A percentile compares a stretch with the other conserved stretches of the same genome.
These are phyloP conservation scores for Candidula unifasciata DNA, from an alignment of 2,888 invertebrate species.

Conservation along the genomic window DNA sequence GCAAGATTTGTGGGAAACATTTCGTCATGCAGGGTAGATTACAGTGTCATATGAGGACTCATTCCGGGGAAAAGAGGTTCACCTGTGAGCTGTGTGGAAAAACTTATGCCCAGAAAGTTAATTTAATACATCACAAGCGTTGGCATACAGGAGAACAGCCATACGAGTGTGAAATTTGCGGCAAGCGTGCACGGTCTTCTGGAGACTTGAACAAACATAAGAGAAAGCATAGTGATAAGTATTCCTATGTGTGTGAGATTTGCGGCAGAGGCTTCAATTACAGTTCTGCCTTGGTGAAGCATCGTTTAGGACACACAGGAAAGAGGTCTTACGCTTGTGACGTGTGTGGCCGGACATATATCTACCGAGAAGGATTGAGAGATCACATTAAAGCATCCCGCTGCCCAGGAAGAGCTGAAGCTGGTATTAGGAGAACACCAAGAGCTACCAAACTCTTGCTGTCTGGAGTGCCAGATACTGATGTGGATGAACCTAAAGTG, in stretches of 20 bases:
- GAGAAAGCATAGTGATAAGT: constrained; percentile 44
- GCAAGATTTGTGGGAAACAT: constrained; percentile 32
- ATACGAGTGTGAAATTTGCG: constrained; percentile 45
- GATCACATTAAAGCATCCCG: constrained; percentile 48
- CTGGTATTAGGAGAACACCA: constrained; percentile 17
- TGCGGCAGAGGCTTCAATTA: constrained; percentile 39
- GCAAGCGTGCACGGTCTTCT: constrained; percentile 31
- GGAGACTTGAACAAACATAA: constrained; percentile 48
- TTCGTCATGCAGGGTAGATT: constrained; percentile 18
- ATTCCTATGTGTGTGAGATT: constrained; percentile 43
- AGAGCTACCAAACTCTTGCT: constrained; percentile 16
- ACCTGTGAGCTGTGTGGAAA: constrained; percentile 46
- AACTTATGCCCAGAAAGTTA: constrained; percentile 38
- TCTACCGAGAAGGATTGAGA: constrained; percentile 43
- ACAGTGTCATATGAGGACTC: constrained; percentile 41
- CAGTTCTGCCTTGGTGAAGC: constrained; percentile 37
- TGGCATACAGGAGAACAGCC: constrained; percentile 46
- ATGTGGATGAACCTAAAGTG: neutral
- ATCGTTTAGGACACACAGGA: constrained; percentile 40
- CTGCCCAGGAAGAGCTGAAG: constrained; percentile 43
- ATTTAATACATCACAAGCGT: constrained; percentile 38
- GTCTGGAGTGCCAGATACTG: neutral
- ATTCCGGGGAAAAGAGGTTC: constrained; percentile 44
- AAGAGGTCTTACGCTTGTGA: constrained; percentile 42
- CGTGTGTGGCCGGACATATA: constrained; percentile 43